phyloP scores from a whole-genome alignment of 2,113 vertebrate genomes.

The Lichenostomus cassidix region DNA sequence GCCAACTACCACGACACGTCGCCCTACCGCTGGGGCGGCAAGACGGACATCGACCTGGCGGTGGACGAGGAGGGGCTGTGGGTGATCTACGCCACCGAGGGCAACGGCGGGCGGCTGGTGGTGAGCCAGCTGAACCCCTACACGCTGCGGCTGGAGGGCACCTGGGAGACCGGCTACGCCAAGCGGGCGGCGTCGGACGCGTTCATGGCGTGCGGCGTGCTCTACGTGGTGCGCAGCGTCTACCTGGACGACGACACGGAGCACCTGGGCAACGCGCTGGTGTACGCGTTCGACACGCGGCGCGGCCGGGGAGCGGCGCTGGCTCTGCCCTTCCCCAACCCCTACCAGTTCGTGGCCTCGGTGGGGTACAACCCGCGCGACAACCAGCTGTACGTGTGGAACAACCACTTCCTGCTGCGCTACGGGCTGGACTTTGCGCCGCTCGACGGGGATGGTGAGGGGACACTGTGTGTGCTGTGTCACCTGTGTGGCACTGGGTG shows the following conservation, averaged over 20 bases:
- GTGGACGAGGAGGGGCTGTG: constrained; percentile 94
- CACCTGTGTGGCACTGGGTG: too few relatives aligned
- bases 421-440: constrained; percentile 90
- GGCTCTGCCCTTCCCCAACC: constrained; percentile 89
- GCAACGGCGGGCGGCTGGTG: constrained; percentile 88
- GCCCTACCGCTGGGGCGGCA: constrained; percentile 94
- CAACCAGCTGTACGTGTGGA: constrained; percentile 96
- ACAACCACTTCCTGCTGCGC: constrained; percentile 92
- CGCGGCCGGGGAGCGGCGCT: constrained; percentile 81
- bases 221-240: constrained; percentile 90
- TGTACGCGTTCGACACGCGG: constrained; percentile 93
- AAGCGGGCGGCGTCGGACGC: constrained; percentile 93
- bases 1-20: constrained; percentile 97
- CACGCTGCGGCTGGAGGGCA: constrained; percentile 92
- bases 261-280: constrained; percentile 85
- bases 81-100: constrained; percentile 93
- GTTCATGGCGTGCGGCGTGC: constrained; percentile 92
- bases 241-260: constrained; percentile 94
- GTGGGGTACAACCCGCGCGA: constrained; percentile 94
- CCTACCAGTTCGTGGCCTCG: constrained; percentile 93
- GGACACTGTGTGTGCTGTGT: too few relatives aligned
- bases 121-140: constrained; percentile 95
- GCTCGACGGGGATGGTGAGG: constrained; percentile 82
- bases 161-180: constrained; percentile 93
- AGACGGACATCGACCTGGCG: constrained; percentile 92